Base-by-base conservation (phyloP, 2,888 invertebrate genomes). In the Rutpela maculata region DNA sequence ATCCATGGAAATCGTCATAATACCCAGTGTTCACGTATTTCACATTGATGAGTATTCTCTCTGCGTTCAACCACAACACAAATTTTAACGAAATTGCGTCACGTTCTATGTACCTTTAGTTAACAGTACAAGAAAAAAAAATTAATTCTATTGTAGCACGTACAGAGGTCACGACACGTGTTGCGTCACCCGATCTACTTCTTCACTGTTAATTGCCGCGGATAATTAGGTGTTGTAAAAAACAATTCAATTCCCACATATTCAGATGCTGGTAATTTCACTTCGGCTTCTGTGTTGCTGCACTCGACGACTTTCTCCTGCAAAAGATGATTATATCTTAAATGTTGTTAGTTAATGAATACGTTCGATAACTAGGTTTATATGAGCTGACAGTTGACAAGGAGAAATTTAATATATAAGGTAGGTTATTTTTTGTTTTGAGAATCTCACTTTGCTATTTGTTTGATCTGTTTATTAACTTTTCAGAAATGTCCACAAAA, bases 1-100 rank as follows among this genome's bases (percentile, higher is more conserved):
- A 76, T 91, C 91, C 90, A 90, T 90, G 82, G 90, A 88, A 80
- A 91, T 89, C 78, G 91, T 91, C 90, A 90, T 85, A 31, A 19
- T 82, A 38, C 43, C 59, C 72, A 19, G 70, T 66, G 76, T 38
- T 81, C 76, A 78, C 78, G 68, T 70, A 50, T 70, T 57, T 65
- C 43, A 75, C 77, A 76, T 76, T 63, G 62, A 63, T 65, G 31
- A 69, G 12, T 57, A 50, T 35, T 63, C 63, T 15, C 15, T 31
- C n/a, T 5, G 56, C 59, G 55, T n/a, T 10, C 50, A 72, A 22
- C 38, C 55, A n/a, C 38, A 57, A 65, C 63, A 77, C 73, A 60
- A 26, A 75, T 71, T 56, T 63, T 56, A 67, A 59, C 71, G 56
- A 35, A 63, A 73, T 57, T 73, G 31, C 15, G 55, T 68, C 76